Evolutionary conservation across 2,888 invertebrate genomes (phyloP), one percentile per base, ranked within the genome.

Genomic region (Ramazzottius varieornatus): DNA sequence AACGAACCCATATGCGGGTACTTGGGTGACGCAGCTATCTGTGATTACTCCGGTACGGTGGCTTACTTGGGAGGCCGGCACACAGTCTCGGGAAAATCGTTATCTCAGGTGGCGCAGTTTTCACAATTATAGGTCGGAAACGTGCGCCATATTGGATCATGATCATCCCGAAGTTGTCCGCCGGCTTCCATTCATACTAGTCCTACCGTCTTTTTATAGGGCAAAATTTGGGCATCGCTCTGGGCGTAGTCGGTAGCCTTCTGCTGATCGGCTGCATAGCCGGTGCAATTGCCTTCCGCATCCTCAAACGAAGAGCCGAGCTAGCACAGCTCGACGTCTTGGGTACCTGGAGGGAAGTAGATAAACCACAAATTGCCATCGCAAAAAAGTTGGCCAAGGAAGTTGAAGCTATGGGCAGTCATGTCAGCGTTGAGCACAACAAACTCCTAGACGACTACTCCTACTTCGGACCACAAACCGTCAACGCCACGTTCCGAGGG

Each of bases 1-100:
- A 54, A 54, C 54, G 54, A 54, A 24, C 54, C 54, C 16, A 29
- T 54, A 24, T 54, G 54, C 54, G 54, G 54, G 24, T 54, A 54
- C 29, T 8, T 16, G n/a, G 54, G 54, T 16, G 4, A 54, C 4
- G 29, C 13, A 8, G 20, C 54, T 16, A 29, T 29, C 20, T 54
- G 54, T 24, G 54, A 54, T 29, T 8, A 54, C 24, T 54, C 54
- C 13, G 29, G 54, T 54, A 4, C 4, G 54, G 8, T 54, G 8
- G n/a, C n/a, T n/a, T n/a, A n/a, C n/a, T n/a, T n/a, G n/a, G n/a
- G n/a, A n/a, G n/a, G n/a, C n/a, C n/a, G n/a, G n/a, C n/a, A n/a
- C n/a, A n/a, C n/a, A n/a, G n/a, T n/a, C n/a, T n/a, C n/a, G n/a
- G n/a, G n/a, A n/a, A n/a, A n/a, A n/a, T n/a, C n/a, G n/a, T n/a